Percentiles rank a stretch among this genome's conserved stretches.
These are phyloP conservation scores for Xiphophorus maculatus DNA, from an alignment of 2,113 vertebrate species.

Conservation along the genomic window DNA sequence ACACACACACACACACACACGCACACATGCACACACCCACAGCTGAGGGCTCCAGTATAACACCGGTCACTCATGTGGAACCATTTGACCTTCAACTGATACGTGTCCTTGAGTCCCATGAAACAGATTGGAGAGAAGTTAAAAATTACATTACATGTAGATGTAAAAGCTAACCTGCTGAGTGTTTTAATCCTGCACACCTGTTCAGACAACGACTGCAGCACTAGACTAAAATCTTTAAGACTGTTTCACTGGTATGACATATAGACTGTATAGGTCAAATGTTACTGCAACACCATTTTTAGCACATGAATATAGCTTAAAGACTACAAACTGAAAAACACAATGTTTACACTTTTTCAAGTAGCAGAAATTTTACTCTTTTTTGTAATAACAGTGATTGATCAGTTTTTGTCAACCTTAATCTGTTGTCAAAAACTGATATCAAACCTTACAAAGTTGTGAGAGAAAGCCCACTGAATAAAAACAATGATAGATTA, in stretches of 20 bases:
- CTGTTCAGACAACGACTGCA: neutral
- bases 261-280: neutral
- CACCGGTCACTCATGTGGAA: slow-evolving; percentile 67
- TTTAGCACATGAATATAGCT: neutral
- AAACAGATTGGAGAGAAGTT: neutral
- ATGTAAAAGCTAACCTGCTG: slow-evolving; percentile 8
- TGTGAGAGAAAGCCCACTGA: no score
- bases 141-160: slow-evolving; percentile 5
- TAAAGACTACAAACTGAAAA: no score
- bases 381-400: no score
- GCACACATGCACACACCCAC: slow-evolving; percentile 19
- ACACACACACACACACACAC: slow-evolving; percentile 30
- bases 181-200: neutral
- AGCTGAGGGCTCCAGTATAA: slow-evolving; percentile 60
- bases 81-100: slow-evolving; percentile 69
- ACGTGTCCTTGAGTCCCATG: slow-evolving; percentile 75
- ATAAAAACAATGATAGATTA: no score
- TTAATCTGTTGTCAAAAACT: no score
- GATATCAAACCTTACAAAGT: no score
- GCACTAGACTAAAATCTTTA: neutral
- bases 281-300: neutral
- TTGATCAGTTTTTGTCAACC: neutral
- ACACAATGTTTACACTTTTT: neutral
- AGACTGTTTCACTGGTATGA: neutral
- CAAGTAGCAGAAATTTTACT: neutral